Base-by-base conservation (phyloP, 2,113 vertebrate genomes). In the Syngnathus floridae region DNA sequence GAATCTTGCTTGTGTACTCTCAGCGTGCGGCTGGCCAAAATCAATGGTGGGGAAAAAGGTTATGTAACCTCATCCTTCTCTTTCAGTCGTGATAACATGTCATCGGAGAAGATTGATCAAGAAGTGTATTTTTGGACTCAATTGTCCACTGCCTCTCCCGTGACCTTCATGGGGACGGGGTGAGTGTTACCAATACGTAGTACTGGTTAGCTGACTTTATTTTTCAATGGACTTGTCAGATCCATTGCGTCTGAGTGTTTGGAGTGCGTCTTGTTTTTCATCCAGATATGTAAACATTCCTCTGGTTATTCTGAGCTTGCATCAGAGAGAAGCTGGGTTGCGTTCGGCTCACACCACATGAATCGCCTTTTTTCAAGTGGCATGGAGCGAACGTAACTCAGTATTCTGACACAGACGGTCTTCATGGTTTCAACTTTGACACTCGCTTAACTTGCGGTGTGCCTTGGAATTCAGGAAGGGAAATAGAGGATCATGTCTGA, bases 101-200 rank as follows among this genome's bases (percentile, higher is more conserved):
- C 82, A 88, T 84, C 66, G 77, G 81, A 88, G 87, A 85, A 76
- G 79, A 89, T 85, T 88, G 86, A 89, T 88, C 83, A 84, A 84
- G 77, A 83, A 75, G 74, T 81, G 43, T 87, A 89, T 89, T 89
- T 87, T 80, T 83, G 82, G 78, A 77, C 52, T 62, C 52, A 40
- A 56, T 46, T 67, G 59, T 71, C 69, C 70, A 57, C 48, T 1
- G 17, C 35, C 16, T 77, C 62, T 74, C 71, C 65, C 77, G 73
- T 86, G 76, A 87, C 85, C 83, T 88, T 85, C 73, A 74, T 40
- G 19, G 16, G 26, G 26, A 56, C 3, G 68, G 26, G 37, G 54
- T 62, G 45, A 45, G 37, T 72, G 62, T 31, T 73, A 74, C 5
- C 48, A 51, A 46, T 46, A 58, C 22, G 52, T 48, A 36, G 36